phyloP scores from a whole-genome alignment of 2,797 vertebrate genomes.

The Coranthus polyacanthus region DNA sequence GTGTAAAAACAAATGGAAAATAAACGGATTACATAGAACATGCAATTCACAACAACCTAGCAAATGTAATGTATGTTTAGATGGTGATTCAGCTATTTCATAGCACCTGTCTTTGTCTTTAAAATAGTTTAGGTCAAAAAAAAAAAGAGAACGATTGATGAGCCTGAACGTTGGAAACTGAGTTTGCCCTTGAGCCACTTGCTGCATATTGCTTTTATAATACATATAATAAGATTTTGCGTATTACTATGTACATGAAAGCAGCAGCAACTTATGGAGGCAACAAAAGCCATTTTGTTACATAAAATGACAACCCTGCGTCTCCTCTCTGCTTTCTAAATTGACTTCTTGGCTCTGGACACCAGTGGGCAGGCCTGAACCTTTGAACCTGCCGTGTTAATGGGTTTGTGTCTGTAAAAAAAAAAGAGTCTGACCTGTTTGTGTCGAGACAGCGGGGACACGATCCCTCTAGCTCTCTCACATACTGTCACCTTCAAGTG shows the following conservation, averaged over 20 bases:
- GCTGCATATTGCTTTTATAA: conserved; percentile 29
- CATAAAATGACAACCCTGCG: conserved; percentile 8
- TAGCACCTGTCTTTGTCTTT: no score
- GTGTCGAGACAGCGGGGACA: conserved; percentile 20
- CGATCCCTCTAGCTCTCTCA: background rate
- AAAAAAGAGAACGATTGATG: no score
- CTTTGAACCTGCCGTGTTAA: conserved; percentile 39
- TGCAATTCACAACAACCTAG: no score
- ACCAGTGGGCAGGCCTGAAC: conserved; percentile 39
- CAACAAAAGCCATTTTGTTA: conserved; percentile 15
- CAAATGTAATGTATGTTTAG: no score
- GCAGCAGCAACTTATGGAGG: conserved; percentile 5
- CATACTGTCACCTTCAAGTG: conserved; percentile 42
- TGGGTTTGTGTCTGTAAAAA: conserved; percentile 31
- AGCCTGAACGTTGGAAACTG: conserved; percentile 16
- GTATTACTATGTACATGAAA: conserved; percentile 18
- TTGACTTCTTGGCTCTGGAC: conserved; percentile 29
- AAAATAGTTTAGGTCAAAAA: no score
- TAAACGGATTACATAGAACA: no score
- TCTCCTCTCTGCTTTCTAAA: conserved; percentile 14
- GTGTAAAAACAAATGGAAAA: no score
- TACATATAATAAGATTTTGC: conserved; percentile 30
- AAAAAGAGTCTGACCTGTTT: conserved; percentile 36
- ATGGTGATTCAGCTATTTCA: no score
- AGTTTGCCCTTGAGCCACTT: conserved; percentile 14